Evolutionary conservation across 2,113 vertebrate species (phyloP), one percentile per base, ranked within the genome.

Genomic region (Pollimyrus isidori): DNA sequence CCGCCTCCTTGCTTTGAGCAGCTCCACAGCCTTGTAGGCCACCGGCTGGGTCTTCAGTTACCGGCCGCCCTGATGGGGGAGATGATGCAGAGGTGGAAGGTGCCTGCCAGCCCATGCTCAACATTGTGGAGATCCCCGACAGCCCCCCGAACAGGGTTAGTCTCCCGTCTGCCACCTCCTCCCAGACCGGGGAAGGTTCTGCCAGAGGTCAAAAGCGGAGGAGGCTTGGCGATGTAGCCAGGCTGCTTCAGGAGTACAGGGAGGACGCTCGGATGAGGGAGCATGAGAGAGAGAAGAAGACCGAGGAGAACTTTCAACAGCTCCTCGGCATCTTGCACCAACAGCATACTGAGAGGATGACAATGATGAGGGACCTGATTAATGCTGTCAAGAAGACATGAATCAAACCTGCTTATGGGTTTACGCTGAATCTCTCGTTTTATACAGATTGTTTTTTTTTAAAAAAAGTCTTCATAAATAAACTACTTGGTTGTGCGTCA

Each of bases 1-100:
- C 87, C 87, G 5, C 87, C 89, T 1, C 87, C 87, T 50, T 90
- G 87, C 89, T 90, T 90, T 45, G 46, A 90, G 13, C 76, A 80
- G 46, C 89, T 90, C 56, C 87, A 90, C 19, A 23, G 88, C 87
- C 53, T 90, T 9, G 82, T 90, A 35, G 76, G 89, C 19, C 89
- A 88, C 39, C 30, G 56, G 56, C 87, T 90, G 39, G 53, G 76
- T 26, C 87, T 90, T 17, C 80, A 88, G 62, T 80, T 88, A 45
- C 23, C 87, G 0, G 17, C 80, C 7, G 26, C 50, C 48, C 46
- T 21, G 85, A 80, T 1, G 65, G 65, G 21, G 85, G 35, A 53
- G 85, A 35, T 17, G 89, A 80, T 23, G 62, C 49, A 62, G 85
- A 90, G 62, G 26, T n/a, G 21, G 83, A 89, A 73, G 80, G 87